Evolutionary conservation across 2,888 invertebrate genomes (phyloP).

Genomic region (Pogonocherus hispidulus): DNA sequence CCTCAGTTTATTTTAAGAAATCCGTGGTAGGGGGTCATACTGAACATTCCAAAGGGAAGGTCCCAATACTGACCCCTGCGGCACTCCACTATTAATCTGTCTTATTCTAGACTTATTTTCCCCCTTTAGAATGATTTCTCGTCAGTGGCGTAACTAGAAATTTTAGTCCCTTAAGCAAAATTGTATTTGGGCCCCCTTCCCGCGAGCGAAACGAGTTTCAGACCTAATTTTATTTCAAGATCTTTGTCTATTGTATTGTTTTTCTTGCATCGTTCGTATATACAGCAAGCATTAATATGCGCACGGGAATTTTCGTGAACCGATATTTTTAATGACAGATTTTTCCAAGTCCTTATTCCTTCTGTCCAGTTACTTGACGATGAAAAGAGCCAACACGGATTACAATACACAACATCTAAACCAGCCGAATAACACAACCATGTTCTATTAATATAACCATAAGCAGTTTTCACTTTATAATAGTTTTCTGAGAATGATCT

Average conservation of each 20-base stretch:
- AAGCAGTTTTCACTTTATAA: background rate
- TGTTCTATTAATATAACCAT: background rate
- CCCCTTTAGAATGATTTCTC: too few relatives aligned
- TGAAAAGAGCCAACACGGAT: conserved; percentile 10
- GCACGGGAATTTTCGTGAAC: conserved; percentile 28
- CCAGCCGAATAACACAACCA: conserved; percentile 8
- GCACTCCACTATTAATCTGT: too few relatives aligned
- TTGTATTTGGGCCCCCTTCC: too few relatives aligned
- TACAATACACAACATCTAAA: conserved; percentile 12
- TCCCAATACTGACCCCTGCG: conserved; percentile 22
- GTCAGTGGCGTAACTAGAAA: too few relatives aligned
- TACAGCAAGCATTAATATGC: conserved; percentile 43
- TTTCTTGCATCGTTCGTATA: conserved; percentile 50
- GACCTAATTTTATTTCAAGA: conserved; percentile 37
- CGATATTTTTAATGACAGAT: conserved; percentile 44
- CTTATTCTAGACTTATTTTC: too few relatives aligned
- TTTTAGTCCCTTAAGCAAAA: too few relatives aligned
- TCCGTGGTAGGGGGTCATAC: too few relatives aligned
- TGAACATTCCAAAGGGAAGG: conserved; percentile 20
- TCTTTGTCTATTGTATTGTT: conserved; percentile 42
- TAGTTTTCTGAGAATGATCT: conserved; percentile 2
- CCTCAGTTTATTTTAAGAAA: too few relatives aligned
- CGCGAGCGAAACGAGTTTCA: conserved; percentile 42
- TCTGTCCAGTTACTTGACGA: conserved; percentile 10
- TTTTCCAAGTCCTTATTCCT: conserved; percentile 47